A percentile compares a stretch with the other conserved stretches of the same genome.
Evolutionary conservation across 1,140 invertebrate genomes (phyloP).

Genomic region (Drosophila grimshawi): DNA sequence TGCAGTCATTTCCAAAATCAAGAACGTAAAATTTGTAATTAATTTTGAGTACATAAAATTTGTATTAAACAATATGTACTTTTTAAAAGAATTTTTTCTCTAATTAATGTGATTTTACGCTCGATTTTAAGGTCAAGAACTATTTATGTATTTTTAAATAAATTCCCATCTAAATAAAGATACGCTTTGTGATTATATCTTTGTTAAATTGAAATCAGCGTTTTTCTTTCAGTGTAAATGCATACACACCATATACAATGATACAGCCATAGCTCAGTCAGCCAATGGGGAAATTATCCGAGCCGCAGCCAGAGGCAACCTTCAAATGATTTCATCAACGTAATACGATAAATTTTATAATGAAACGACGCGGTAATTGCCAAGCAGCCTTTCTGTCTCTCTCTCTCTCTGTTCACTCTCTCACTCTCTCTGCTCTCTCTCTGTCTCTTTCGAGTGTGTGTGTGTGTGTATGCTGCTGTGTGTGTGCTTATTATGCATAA

Average conservation of each 20-base stretch:
- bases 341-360: conserved; percentile 82
- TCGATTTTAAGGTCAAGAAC: too few relatives aligned
- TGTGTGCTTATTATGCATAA: conserved; percentile 45
- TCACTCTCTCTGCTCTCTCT: background rate
- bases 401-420: background rate
- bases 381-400: conserved; percentile 18
- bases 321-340: conserved; percentile 76
- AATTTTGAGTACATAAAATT: too few relatives aligned
- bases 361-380: conserved; percentile 77
- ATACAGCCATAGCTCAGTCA: conserved; percentile 20
- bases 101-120: too few relatives aligned
- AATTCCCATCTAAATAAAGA: too few relatives aligned
- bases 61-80: too few relatives aligned
- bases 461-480: conserved; percentile 1
- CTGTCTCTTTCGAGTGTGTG: background rate
- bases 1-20: too few relatives aligned
- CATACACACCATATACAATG: background rate
- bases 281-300: conserved; percentile 74
- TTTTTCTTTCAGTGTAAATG: conserved; percentile 4
- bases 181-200: too few relatives aligned
- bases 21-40: too few relatives aligned
- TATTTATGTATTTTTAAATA: too few relatives aligned
- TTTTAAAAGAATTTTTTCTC: too few relatives aligned
- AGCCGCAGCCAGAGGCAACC: conserved; percentile 47
- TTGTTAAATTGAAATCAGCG: too few relatives aligned